These are phyloP conservation scores for Epizoanthus ramosus DNA, from an alignment of 92 coral and sea anemone genomes.

Conservation along the genomic window DNA sequence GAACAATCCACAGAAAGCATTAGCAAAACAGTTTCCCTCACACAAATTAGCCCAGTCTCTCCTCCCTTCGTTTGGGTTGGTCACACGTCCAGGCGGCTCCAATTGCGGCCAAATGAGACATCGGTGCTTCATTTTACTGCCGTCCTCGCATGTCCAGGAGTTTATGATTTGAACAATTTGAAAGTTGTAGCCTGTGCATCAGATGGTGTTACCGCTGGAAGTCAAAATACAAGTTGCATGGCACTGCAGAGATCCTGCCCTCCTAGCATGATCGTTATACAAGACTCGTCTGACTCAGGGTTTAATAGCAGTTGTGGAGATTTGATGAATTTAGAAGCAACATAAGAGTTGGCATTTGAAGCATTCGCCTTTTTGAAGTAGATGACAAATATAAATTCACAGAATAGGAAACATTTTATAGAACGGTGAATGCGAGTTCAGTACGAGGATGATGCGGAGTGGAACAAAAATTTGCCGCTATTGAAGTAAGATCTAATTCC, in stretches of 20 bases:
- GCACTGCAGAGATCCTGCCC: slow-evolving; percentile 82
- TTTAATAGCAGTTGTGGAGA: slow-evolving; percentile 40
- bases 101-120: slow-evolving; percentile 64
- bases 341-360: background rate
- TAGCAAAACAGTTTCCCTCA: slow-evolving; percentile 36
- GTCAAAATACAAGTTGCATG: slow-evolving; percentile 50
- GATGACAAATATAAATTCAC: too few species aligned
- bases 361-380: too few species aligned
- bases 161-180: slow-evolving; percentile 83
- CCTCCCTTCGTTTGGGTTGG: slow-evolving; percentile 83
- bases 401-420: too few species aligned
- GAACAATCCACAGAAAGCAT: slow-evolving; percentile 2
- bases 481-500: too few species aligned
- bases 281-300: slow-evolving; percentile 54
- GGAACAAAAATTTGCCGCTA: too few species aligned
- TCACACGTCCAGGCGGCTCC: slow-evolving; percentile 79
- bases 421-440: too few species aligned
- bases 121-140: slow-evolving; percentile 70
- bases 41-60: slow-evolving; percentile 48
- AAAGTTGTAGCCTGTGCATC: slow-evolving; percentile 68
- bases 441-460: too few species aligned
- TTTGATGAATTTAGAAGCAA: slow-evolving; percentile 26
- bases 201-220: slow-evolving; percentile 6
- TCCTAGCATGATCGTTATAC: slow-evolving; percentile 80
- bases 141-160: slow-evolving; percentile 84